Percentiles rank a stretch among this genome's conserved stretches.
Conservation (phyloP, 2,113 vertebrate genomes). For the Cygnus buccinator region DNA sequence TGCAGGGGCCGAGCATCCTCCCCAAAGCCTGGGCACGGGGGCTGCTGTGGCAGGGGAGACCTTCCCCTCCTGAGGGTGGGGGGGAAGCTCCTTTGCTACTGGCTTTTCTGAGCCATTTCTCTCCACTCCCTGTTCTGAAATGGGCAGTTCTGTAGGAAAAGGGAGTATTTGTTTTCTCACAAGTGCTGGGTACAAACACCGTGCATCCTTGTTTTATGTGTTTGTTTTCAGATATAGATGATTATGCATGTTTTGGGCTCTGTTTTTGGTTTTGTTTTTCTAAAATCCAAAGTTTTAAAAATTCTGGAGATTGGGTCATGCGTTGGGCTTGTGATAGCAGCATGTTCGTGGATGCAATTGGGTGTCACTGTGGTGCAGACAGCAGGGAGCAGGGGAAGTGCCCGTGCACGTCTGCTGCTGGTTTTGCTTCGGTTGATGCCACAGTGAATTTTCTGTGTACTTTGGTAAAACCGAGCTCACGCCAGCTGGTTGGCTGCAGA, state of each 20-base stretch:
- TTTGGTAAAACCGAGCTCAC: neutral
- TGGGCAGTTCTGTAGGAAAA: neutral
- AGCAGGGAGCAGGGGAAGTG: neutral
- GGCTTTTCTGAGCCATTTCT: neutral
- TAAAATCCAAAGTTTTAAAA: neutral
- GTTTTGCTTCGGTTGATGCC: neutral
- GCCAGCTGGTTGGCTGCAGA: neutral
- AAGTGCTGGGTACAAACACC: neutral
- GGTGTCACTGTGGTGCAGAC: neutral
- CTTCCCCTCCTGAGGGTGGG: neutral
- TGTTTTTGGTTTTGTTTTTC: neutral
- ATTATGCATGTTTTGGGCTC: neutral
- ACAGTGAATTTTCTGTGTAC: neutral
- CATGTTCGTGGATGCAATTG: neutral
- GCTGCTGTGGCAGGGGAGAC: neutral
- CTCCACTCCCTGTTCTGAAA: neutral
- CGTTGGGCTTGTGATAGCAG: neutral
- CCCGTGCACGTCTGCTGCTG: neutral
- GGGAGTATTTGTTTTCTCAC: neutral
- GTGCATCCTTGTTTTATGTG: neutral
- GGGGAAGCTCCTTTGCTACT: neutral
- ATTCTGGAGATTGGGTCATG: neutral
- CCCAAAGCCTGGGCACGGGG: neutral
- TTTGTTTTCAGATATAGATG: constrained; percentile 2
- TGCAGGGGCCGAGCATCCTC: neutral